Evolutionary conservation across 2,797 vertebrate genomes (phyloP).

Genomic region (Hippocampus kuda): DNA sequence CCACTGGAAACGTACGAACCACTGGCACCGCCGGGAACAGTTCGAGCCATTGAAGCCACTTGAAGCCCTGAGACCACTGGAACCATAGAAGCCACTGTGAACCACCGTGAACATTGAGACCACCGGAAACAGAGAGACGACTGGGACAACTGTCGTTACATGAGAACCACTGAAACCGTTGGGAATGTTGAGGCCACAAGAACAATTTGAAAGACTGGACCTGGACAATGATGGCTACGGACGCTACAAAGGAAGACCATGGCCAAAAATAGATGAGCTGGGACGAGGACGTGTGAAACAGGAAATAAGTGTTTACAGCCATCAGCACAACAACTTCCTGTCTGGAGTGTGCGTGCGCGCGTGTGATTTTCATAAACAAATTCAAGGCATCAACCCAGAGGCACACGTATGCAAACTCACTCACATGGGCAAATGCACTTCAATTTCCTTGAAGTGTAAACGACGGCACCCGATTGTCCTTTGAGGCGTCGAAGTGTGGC

Average conservation of each 20-base stretch:
- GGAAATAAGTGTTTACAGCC: conserved; percentile 54
- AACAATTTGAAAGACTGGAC: too few species aligned
- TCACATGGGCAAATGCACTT: background rate
- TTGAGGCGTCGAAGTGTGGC: too few species aligned
- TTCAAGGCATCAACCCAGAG: conserved; percentile 23
- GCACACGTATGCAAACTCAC: background rate
- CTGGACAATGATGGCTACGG: too few species aligned
- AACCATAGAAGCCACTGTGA: background rate
- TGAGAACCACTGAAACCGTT: too few species aligned
- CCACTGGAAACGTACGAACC: background rate
- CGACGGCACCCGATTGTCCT: background rate
- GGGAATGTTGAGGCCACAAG: too few species aligned
- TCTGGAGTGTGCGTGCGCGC: background rate
- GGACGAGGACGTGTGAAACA: conserved; percentile 50
- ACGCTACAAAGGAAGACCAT: background rate
- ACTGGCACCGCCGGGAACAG: background rate
- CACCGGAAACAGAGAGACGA: background rate
- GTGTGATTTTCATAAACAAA: conserved; percentile 41
- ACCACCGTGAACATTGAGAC: background rate
- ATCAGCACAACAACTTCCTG: conserved; percentile 57
- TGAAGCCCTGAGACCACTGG: too few species aligned
- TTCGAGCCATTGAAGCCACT: background rate
- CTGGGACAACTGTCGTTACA: background rate
- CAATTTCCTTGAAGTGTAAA: background rate
- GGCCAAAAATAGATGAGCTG: conserved; percentile 5